phyloP scores from a whole-genome alignment of 2,888 invertebrate genomes.

The Drosophila ezoana region DNA sequence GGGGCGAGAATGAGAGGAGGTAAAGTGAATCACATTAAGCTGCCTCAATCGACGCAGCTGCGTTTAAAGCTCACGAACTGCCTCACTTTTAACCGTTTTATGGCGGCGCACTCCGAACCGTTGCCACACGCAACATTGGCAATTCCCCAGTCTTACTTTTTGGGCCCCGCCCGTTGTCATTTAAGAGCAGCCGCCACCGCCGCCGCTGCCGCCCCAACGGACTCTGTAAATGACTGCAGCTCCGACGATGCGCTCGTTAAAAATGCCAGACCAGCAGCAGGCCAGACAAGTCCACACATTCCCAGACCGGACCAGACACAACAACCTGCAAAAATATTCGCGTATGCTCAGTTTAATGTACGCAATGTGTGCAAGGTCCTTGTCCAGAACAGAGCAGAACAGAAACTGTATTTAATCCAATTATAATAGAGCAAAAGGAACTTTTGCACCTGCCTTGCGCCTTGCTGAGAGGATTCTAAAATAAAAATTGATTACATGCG shows the following conservation, averaged over 20 bases:
- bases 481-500: slow-evolving; percentile 79
- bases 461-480: slow-evolving; percentile 63
- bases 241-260: slow-evolving; percentile 62
- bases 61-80: slow-evolving; percentile 49
- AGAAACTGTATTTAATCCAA: slow-evolving; percentile 61
- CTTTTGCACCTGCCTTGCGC: slow-evolving; percentile 68
- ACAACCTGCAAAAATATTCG: slow-evolving; percentile 42
- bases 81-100: slow-evolving; percentile 59
- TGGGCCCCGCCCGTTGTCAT: slow-evolving; percentile 47
- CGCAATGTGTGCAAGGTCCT: slow-evolving; percentile 41
- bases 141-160: slow-evolving; percentile 38
- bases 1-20: not conserved
- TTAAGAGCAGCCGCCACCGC: slow-evolving; percentile 43
- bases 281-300: slow-evolving; percentile 34
- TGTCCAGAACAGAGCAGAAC: slow-evolving; percentile 14
- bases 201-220: slow-evolving; percentile 34
- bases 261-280: slow-evolving; percentile 49
- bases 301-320: slow-evolving; percentile 38
- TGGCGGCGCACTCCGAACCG: slow-evolving; percentile 37
- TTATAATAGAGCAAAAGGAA: slow-evolving; percentile 62
- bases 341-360: slow-evolving; percentile 56
- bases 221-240: slow-evolving; percentile 62
- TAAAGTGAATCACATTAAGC: slow-evolving; percentile 22
- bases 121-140: slow-evolving; percentile 48
- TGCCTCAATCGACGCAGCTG: slow-evolving; percentile 40